Evolutionary conservation across 2,888 invertebrate genomes (phyloP).

Genomic region (Arenicola marina): DNA sequence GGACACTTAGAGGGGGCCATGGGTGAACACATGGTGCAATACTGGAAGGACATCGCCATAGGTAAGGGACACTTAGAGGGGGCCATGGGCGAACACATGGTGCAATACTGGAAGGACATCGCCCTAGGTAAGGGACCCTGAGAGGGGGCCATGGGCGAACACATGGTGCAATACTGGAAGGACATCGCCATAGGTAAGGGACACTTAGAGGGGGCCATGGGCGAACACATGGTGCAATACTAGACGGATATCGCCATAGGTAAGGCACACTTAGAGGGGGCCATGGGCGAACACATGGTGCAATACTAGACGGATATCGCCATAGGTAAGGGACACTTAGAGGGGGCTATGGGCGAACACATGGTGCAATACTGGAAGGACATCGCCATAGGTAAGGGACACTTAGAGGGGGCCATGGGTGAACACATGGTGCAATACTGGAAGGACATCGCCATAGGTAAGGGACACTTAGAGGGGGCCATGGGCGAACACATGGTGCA

Average conservation of each 20-base stretch:
- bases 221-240: conserved; percentile 63
- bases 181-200: not conserved
- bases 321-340: not conserved
- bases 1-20: conserved; percentile 53
- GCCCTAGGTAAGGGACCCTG: conserved; percentile 54
- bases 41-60: conserved; percentile 41
- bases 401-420: conserved; percentile 60
- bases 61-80: conserved; percentile 29
- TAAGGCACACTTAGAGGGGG: conserved; percentile 59
- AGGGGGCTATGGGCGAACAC: conserved; percentile 61
- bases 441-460: conserved; percentile 33
- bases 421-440: conserved; percentile 62
- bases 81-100: conserved; percentile 63
- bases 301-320: conserved; percentile 50
- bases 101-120: conserved; percentile 62
- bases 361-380: conserved; percentile 63
- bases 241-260: conserved; percentile 57
- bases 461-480: not conserved
- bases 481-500: not conserved
- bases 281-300: conserved; percentile 62
- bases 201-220: conserved; percentile 51
- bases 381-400: conserved; percentile 50
- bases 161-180: conserved; percentile 62
- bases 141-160: conserved; percentile 59
- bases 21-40: conserved; percentile 63